Evolutionary conservation across 2,113 vertebrate genomes (phyloP), one percentile per base, ranked within the genome.

Genomic region (Oncorhynchus keta): DNA sequence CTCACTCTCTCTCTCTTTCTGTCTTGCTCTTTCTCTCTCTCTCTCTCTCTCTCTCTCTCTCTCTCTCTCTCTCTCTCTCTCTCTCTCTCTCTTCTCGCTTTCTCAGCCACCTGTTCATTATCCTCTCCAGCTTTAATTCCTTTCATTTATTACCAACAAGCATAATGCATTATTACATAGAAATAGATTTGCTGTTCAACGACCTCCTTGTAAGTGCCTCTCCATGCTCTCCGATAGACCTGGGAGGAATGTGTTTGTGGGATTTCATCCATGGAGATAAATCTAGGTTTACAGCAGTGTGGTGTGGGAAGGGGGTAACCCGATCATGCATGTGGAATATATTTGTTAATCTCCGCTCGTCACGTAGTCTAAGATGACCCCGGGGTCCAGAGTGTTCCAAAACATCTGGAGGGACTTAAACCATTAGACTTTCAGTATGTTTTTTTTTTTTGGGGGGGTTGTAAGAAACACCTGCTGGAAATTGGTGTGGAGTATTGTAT

Each of bases 61-160:
- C 32, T 1, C 32, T 11, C 77, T 73, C 64, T 20, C 49, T 28
- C 28, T 28, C 28, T 28, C 3, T 28, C 28, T 28, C 2, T 28
- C 28, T 28, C 26, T 30, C 30, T 4, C 20, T 62, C 18, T 62
- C n/a, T 64, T 64, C 9, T 26, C 72, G 3, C 73, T 65, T 32
- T 72, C 55, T n/a, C 49, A 22, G 20, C 45, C 86, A 87, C 86
- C 86, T 87, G 86, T 86, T 83, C 62, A 68, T 51, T 69, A 5
- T 65, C 61, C 74, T 78, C 28, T 82, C 70, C 66, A 79, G 24
- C 26, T 62, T 62, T 62, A 13, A 62, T 24, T 22, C 59, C n/a
- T 22, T 55, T 16, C 3, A 55, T 18, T 16, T 55, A 55, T 55
- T 55, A 55, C 51, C 16, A 4, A 62, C n/a, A 13, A n/a, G 9